Base-by-base conservation (phyloP, 2,888 invertebrate genomes). In the Sericinus montela region DNA sequence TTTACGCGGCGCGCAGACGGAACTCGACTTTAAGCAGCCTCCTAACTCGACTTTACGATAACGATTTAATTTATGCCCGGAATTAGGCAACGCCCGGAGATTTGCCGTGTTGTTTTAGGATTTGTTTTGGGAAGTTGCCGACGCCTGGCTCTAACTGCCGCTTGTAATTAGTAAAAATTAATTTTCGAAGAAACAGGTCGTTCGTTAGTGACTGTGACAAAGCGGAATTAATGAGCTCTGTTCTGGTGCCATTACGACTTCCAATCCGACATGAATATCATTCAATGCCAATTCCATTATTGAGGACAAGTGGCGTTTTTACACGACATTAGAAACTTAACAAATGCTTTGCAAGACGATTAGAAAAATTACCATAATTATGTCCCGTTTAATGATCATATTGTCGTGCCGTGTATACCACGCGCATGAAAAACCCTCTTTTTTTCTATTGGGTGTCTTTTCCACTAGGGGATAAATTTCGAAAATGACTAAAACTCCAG, bases 1-100 rank as follows among this genome's bases (percentile, higher is more conserved):
- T 58, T 60, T 57, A 60, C 58, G 54, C 52, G 41, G 46, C 50
- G 59, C 45, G 37, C 60, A 58, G 63, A 60, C 56, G 62, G 61
- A 59, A 60, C 64, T 65, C 59, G 63, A 67, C 57, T 65, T 63
- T 62, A 62, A 63, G 59, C 55, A 56, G 58, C 56, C 48, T 38
- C 42, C 60, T 59, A 62, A 62, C 58, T 59, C 53, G 53, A 60
- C 56, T 67, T 70, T 69, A 65, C 64, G 65, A 60, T 64, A 63
- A 67, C 63, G 59, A 64, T 70, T 64, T 61, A 61, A 62, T 62
- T 62, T 57, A 53, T 60, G 51, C 51, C 48, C 53, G 40, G 48
- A 43, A 56, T 55, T 55, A 60, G 47, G 48, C 38, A 16, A 23
- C 38, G 48, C 44, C 16, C 39, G 13, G 48, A 38, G 43, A 49